These are phyloP conservation scores for Perdix hodgsoniae DNA, from an alignment of 2,797 vertebrate species.

Conservation along the genomic window DNA sequence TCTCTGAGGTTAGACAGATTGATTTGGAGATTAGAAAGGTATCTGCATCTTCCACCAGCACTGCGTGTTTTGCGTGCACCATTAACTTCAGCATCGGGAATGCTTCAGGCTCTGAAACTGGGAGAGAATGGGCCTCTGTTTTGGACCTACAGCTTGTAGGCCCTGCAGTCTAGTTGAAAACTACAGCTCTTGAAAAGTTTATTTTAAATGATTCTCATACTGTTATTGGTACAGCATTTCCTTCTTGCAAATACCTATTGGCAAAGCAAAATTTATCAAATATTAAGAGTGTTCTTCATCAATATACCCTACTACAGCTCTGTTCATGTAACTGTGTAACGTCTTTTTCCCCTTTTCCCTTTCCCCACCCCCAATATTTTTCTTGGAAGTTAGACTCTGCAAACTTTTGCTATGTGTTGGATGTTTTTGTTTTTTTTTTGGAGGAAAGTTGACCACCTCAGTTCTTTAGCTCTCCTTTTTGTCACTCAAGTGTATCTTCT, in stretches of 20 bases:
- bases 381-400: not conserved
- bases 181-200: not conserved
- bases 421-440: not conserved
- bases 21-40: not conserved
- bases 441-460: not conserved
- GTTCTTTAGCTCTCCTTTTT: not conserved
- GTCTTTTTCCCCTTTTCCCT: too few species aligned
- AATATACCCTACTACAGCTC: not conserved
- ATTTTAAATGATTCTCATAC: not conserved
- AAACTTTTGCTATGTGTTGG: not conserved
- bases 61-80: not conserved
- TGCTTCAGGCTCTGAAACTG: not conserved
- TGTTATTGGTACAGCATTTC: not conserved
- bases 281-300: not conserved
- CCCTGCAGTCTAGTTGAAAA: not conserved
- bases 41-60: not conserved
- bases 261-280: not conserved
- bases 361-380: not conserved
- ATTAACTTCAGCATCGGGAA: not conserved
- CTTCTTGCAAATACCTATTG: not conserved
- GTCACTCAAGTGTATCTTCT: not conserved
- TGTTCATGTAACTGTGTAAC: not conserved
- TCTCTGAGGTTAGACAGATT: not conserved
- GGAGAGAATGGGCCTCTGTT: not conserved
- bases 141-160: not conserved